Percentiles rank a stretch among this genome's conserved stretches.
Conservation (phyloP, 2,888 invertebrate species). For the Camponotus fellah region DNA sequence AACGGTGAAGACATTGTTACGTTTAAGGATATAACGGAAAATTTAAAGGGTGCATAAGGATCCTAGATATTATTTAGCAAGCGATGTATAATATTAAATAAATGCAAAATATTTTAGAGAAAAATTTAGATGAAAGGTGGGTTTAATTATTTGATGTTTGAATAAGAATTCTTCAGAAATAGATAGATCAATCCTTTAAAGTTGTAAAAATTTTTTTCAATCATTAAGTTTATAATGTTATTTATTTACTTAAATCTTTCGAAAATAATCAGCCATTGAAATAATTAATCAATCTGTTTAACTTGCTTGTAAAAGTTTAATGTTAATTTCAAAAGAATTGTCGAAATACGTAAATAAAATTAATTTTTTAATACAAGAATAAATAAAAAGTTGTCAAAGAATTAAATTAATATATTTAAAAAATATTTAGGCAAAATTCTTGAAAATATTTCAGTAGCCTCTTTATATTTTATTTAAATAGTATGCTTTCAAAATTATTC, state of each 20-base stretch:
- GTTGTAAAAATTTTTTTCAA: background rate
- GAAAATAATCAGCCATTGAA: too few relatives aligned
- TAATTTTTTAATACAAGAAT: too few relatives aligned
- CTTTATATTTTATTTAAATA: too few relatives aligned
- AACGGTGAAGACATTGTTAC: slow-evolving; percentile 11
- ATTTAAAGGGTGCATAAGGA: background rate
- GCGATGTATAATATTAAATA: background rate
- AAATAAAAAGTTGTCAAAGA: too few relatives aligned
- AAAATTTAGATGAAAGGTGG: background rate
- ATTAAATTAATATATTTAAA: too few relatives aligned
- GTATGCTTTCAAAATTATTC: too few relatives aligned
- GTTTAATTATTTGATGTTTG: background rate
- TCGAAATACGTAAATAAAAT: too few relatives aligned
- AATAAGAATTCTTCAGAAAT: too few relatives aligned
- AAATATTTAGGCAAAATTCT: too few relatives aligned
- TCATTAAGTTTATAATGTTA: background rate
- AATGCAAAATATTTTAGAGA: background rate
- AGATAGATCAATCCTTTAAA: background rate
- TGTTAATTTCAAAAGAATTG: background rate
- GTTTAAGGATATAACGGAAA: background rate
- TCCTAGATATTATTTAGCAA: background rate
- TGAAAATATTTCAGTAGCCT: too few relatives aligned
- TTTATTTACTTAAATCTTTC: too few relatives aligned
- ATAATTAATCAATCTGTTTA: too few relatives aligned
- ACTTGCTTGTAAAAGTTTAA: background rate